These are phyloP conservation scores for Galbula dea DNA, from an alignment of 2,113 vertebrate genomes.

Conservation along the genomic window DNA sequence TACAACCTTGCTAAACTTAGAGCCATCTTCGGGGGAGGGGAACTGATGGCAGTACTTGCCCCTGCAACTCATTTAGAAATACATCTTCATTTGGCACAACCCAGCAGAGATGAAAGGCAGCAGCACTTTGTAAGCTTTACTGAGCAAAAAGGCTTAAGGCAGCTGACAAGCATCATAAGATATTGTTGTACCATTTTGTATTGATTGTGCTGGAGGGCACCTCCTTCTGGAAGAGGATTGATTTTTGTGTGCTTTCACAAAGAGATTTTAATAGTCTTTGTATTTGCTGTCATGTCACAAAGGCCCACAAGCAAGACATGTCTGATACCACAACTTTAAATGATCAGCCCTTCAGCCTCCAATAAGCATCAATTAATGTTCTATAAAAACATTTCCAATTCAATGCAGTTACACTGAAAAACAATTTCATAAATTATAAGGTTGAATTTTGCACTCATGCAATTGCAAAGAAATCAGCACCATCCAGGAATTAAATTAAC, in stretches of 20 bases:
- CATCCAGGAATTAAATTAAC: conserved; percentile 34
- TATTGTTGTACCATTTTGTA: conserved; percentile 51
- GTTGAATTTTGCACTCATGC: not conserved
- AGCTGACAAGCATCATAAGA: conserved; percentile 28
- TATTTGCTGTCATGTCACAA: conserved; percentile 50
- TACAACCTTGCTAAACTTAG: not conserved
- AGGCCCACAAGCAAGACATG: conserved; percentile 55
- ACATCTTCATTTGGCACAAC: conserved; percentile 30
- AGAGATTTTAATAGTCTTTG: conserved; percentile 74
- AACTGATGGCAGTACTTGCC: conserved; percentile 37
- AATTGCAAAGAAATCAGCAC: not conserved
- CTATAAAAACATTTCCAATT: conserved; percentile 15
- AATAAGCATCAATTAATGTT: conserved; percentile 48
- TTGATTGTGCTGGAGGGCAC: conserved; percentile 71
- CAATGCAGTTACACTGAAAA: conserved; percentile 31
- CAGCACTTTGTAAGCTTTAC: conserved; percentile 46
- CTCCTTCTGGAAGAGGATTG: conserved; percentile 75
- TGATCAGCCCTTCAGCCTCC: conserved; percentile 55
- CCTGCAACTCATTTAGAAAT: conserved; percentile 18
- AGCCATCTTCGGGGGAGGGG: not conserved
- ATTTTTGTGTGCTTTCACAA: conserved; percentile 70
- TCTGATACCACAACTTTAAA: conserved; percentile 57
- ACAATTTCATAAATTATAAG: conserved; percentile 41
- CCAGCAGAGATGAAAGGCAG: conserved; percentile 15
- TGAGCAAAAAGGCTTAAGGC: conserved; percentile 61